Evolutionary conservation across 2,797 vertebrate genomes (phyloP), one percentile per base, ranked within the genome.

Genomic region (Platyrinchus mystaceus): DNA sequence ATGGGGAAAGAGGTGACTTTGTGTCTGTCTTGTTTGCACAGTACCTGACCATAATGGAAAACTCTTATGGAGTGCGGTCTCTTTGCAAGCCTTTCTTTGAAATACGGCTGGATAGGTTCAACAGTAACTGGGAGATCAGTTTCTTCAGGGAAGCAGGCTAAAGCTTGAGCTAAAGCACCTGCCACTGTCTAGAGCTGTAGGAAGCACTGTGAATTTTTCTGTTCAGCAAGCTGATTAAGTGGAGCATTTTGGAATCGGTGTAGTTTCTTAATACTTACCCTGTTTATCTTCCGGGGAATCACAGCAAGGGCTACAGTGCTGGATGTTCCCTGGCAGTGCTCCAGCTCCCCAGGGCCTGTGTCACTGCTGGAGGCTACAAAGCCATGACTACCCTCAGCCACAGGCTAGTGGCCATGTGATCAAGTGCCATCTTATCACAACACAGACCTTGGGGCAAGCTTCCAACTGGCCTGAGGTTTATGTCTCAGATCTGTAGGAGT

Each of bases 211-310:
- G 90, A 24, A 46, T 79, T 56, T 73, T 91, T 70, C 73, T 23
- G 2, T 62, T 62, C 43, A 81, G 63, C 71, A 84, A 66, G 37
- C 22, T 83, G 76, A 28, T 56, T 56, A 62, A 79, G 37, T 11
- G 15, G 17, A 19, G 22, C 6, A 7, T 84, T 78, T 55, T 68
- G 66, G 47, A 95, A 85, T 59, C 28, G 62, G 3, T 27, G 16
- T 8, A 2, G 23, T 62, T 81, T 26, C 27, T 66, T 20, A 21
- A 64, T 28, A 53, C 23, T 63, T 19, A 32, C 10, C 22, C 39
- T 50, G 8, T 78, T 80, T 80, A n/a, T 68, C 71, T 74, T 74
- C 59, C 27, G 78, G 70, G 36, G 92, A 87, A 82, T 19, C 5
- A 3, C 37, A 87, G 77, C n/a, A 59, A 30, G 44, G 60, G 50